Conservation (phyloP, 2,888 invertebrate genomes). For the Aricia artaxerxes region DNA sequence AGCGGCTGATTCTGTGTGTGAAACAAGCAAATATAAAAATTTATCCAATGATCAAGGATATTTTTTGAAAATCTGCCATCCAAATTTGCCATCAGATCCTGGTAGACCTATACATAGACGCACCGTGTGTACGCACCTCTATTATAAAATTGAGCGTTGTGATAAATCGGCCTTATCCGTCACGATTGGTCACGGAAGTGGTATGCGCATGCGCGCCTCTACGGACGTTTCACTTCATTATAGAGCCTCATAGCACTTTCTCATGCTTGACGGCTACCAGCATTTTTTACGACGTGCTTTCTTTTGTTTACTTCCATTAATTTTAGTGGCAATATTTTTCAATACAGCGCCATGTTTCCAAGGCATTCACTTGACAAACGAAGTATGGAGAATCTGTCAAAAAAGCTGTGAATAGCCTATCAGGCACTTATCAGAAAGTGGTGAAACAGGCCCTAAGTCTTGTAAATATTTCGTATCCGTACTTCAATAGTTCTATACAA, state of each 20-base stretch:
- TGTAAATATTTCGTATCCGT: neutral
- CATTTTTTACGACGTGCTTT: neutral
- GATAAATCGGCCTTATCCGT: slow-evolving; percentile 77
- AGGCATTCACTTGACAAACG: no score
- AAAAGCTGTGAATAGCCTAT: no score
- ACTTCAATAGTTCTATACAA: no score
- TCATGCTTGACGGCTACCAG: slow-evolving; percentile 6
- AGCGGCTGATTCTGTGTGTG: no score
- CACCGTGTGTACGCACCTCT: slow-evolving; percentile 43
- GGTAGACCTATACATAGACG: neutral
- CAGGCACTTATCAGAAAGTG: no score
- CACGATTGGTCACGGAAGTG: slow-evolving; percentile 76
- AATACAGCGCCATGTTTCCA: neutral
- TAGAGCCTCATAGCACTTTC: neutral
- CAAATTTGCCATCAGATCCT: no score
- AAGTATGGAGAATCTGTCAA: no score
- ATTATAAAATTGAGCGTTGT: slow-evolving; percentile 76
- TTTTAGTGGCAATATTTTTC: neutral
- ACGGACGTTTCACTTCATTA: slow-evolving; percentile 17
- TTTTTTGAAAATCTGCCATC: no score
- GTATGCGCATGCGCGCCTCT: slow-evolving; percentile 17
- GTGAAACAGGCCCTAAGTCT: neutral
- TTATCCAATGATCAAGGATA: no score
- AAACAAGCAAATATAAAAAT: no score
- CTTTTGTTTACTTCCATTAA: neutral